Evolutionary conservation across 2,797 vertebrate genomes (phyloP).

Genomic region (Poliocrania exsul): DNA sequence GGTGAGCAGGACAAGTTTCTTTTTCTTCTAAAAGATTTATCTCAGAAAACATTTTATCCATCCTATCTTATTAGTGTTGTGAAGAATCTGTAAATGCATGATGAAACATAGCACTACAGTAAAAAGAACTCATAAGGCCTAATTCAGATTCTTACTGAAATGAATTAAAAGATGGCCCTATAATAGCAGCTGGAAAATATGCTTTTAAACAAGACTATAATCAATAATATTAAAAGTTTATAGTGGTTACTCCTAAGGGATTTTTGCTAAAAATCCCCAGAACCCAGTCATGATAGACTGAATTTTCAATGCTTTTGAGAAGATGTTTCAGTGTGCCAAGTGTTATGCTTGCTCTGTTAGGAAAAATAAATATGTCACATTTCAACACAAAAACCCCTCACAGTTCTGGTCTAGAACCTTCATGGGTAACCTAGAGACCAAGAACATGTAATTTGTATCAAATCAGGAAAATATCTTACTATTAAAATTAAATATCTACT

Average conservation of each 20-base stretch:
- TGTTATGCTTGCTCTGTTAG: not conserved
- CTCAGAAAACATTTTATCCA: not conserved
- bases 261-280: not conserved
- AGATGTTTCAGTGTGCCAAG: not conserved
- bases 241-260: not conserved
- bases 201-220: not conserved
- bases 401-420: not conserved
- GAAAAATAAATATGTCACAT: not conserved
- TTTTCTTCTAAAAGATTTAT: not conserved
- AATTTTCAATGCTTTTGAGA: not conserved
- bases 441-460: not conserved
- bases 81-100: not conserved
- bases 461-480: not conserved
- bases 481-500: not conserved
- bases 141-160: not conserved
- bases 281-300: not conserved
- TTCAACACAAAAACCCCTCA: not conserved
- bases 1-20: not conserved
- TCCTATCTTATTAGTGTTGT: not conserved
- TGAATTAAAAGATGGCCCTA: not conserved
- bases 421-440: not conserved
- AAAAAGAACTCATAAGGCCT: not conserved
- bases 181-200: not conserved
- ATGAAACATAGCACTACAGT: not conserved
- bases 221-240: not conserved